Evolutionary conservation across 2,113 vertebrate species (phyloP).

Genomic region (Mola mola): DNA sequence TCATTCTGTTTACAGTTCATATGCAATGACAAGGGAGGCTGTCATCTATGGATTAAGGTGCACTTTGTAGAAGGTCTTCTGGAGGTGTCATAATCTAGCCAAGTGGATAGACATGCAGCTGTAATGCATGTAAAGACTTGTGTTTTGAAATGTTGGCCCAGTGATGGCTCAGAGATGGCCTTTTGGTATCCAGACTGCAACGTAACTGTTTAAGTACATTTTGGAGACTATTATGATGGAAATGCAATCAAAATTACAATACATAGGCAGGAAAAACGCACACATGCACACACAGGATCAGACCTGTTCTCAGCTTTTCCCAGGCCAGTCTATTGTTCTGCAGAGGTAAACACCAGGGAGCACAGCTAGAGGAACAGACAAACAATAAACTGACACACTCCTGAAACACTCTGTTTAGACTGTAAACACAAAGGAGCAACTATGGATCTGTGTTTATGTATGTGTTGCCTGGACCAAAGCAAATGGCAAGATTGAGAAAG

Average conservation of each 20-base stretch:
- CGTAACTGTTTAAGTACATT: too few relatives aligned
- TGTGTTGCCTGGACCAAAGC: slow-evolving; percentile 1
- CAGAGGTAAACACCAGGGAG: slow-evolving; percentile 66
- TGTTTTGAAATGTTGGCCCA: too few relatives aligned
- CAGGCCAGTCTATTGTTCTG: slow-evolving; percentile 64
- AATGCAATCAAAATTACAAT: slow-evolving; percentile 34
- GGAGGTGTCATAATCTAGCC: too few relatives aligned
- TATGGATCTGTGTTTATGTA: slow-evolving; percentile 10
- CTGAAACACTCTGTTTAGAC: slow-evolving; percentile 65
- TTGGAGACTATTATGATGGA: background rate
- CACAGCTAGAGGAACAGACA: slow-evolving; percentile 49
- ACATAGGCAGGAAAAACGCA: slow-evolving; percentile 3
- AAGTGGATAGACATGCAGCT: background rate
- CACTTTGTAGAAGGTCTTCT: too few relatives aligned
- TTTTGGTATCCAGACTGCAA: too few relatives aligned
- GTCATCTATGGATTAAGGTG: too few relatives aligned
- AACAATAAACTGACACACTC: slow-evolving; percentile 69
- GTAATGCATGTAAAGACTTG: too few relatives aligned
- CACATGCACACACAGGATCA: background rate
- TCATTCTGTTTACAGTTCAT: too few relatives aligned
- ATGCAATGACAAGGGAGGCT: too few relatives aligned
- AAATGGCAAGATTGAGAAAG: slow-evolving; percentile 27
- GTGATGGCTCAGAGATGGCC: too few relatives aligned
- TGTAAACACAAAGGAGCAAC: slow-evolving; percentile 60
- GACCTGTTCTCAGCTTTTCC: slow-evolving; percentile 44